These are phyloP conservation scores for Cataglyphis hispanica DNA, from an alignment of 1,140 invertebrate genomes.

Conservation along the genomic window DNA sequence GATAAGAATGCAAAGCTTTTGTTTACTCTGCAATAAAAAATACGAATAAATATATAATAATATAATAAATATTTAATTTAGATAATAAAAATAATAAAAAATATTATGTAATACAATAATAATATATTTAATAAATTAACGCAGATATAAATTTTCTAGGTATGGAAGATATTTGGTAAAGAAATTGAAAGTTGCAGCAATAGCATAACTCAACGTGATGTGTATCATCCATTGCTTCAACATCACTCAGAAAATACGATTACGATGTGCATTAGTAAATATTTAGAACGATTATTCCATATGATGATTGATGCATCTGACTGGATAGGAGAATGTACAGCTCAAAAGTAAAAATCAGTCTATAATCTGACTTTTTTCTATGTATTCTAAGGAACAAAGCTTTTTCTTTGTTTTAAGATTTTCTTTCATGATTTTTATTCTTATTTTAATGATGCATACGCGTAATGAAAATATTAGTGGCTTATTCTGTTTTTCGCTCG, in stretches of 20 bases:
- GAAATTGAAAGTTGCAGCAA: slow-evolving; percentile 88
- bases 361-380: slow-evolving; percentile 3
- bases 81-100: slow-evolving; percentile 5
- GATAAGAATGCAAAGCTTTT: neutral
- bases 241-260: slow-evolving; percentile 89
- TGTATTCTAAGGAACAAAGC: neutral
- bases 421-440: too few species aligned
- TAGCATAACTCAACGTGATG: slow-evolving; percentile 87
- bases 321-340: slow-evolving; percentile 78
- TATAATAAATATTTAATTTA: too few species aligned
- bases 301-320: slow-evolving; percentile 78
- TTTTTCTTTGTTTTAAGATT: too few species aligned
- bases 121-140: slow-evolving; percentile 12
- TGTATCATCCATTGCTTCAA: slow-evolving; percentile 89
- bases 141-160: slow-evolving; percentile 82
- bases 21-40: neutral
- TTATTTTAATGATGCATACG: too few species aligned
- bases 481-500: too few species aligned
- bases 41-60: too few species aligned
- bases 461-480: too few species aligned
- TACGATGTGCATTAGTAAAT: slow-evolving; percentile 86
- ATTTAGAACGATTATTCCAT: slow-evolving; percentile 86
- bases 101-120: neutral
- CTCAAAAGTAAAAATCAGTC: slow-evolving; percentile 66
- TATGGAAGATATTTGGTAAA: slow-evolving; percentile 92